Percentiles rank a stretch among this genome's conserved stretches.
phyloP scores from a whole-genome alignment of 2,113 vertebrate genomes.

The Corydoras sp. region DNA sequence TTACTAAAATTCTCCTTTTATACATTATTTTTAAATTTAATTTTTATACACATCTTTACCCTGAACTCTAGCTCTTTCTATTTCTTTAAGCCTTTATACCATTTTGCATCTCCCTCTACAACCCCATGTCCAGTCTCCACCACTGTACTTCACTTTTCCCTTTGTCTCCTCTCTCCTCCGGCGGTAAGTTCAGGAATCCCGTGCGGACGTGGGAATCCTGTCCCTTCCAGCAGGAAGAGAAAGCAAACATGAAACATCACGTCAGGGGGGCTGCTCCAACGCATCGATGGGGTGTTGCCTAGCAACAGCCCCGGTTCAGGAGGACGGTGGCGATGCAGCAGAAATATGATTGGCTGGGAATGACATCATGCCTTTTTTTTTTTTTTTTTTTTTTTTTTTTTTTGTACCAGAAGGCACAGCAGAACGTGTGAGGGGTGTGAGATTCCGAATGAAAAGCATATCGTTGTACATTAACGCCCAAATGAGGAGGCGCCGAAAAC shows the following conservation, averaged over 20 bases:
- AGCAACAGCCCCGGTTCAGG: conserved; percentile 55
- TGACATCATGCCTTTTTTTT: conserved; percentile 64
- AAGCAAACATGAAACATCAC: conserved; percentile 58
- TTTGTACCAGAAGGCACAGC: conserved; percentile 60
- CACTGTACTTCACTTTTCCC: too few relatives aligned
- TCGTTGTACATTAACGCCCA: conserved; percentile 36
- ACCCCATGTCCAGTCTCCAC: too few relatives aligned
- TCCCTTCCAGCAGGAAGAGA: conserved; percentile 55
- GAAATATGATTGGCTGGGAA: conserved; percentile 68
- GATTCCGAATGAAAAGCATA: conserved; percentile 48
- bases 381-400: too few relatives aligned
- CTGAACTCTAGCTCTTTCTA: too few relatives aligned
- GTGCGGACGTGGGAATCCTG: conserved; percentile 46
- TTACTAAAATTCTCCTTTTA: too few relatives aligned
- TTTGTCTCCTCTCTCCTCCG: neutral
- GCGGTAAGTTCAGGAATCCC: conserved; percentile 38
- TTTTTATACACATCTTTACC: too few relatives aligned
- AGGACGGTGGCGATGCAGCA: conserved; percentile 64
- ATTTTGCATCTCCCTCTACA: too few relatives aligned
- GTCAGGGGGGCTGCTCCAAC: conserved; percentile 49
- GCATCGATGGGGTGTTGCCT: conserved; percentile 63
- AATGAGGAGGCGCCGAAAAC: conserved; percentile 44
- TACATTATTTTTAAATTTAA: too few relatives aligned
- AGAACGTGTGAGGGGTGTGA: conserved; percentile 58
- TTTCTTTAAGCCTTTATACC: too few relatives aligned